Evolutionary conservation across 2,113 vertebrate species (phyloP).

Genomic region (Chunga burmeisteri): DNA sequence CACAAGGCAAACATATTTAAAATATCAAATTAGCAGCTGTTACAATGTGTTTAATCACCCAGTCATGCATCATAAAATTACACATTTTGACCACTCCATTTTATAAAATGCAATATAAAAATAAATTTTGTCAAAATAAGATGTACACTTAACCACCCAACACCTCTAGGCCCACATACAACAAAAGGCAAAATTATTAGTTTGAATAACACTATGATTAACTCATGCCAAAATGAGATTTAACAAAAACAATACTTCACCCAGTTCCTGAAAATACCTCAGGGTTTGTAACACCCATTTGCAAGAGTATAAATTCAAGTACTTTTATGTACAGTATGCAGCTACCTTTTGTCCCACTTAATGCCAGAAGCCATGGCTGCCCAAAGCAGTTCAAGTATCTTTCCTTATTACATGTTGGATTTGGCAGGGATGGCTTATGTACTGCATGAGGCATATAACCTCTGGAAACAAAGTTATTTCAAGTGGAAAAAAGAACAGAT

Average conservation of each 20-base stretch:
- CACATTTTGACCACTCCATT: slow-evolving; percentile 66
- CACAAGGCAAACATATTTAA: neutral
- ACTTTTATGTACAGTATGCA: slow-evolving; percentile 35
- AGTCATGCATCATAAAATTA: slow-evolving; percentile 76
- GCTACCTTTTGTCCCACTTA: neutral
- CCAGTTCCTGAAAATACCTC: neutral
- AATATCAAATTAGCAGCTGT: neutral
- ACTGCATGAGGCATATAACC: neutral
- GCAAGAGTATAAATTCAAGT: slow-evolving; percentile 62
- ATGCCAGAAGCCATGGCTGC: neutral
- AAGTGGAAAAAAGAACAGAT: neutral
- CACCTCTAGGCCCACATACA: slow-evolving; percentile 32
- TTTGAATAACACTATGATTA: slow-evolving; percentile 14
- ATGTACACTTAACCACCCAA: slow-evolving; percentile 60
- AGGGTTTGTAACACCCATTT: neutral
- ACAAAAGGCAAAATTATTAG: slow-evolving; percentile 64
- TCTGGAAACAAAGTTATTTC: neutral
- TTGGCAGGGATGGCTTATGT: neutral
- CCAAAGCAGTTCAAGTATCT: neutral
- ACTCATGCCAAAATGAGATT: slow-evolving; percentile 10
- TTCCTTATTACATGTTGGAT: neutral
- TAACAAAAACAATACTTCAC: neutral
- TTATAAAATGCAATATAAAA: slow-evolving; percentile 85
- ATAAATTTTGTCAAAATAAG: slow-evolving; percentile 77
- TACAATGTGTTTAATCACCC: slow-evolving; percentile 58